Evolutionary conservation across 1,140 invertebrate species (phyloP).

Genomic region (Drosophila pseudoananassae): DNA sequence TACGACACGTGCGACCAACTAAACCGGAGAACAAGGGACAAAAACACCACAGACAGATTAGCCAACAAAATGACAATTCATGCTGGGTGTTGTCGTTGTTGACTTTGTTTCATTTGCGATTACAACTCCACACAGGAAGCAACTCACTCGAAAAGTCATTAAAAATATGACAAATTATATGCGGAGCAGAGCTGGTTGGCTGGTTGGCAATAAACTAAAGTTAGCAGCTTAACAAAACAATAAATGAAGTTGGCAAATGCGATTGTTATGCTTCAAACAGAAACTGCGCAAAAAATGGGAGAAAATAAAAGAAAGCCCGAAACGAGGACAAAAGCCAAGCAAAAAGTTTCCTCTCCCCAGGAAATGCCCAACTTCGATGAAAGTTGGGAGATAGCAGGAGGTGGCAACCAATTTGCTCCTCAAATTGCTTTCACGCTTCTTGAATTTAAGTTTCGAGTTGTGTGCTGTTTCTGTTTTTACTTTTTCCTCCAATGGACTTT

Average conservation of each 20-base stretch:
- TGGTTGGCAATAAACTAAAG: constrained; percentile 76
- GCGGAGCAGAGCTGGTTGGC: constrained; percentile 22
- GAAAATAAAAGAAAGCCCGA: constrained; percentile 12
- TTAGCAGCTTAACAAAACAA: constrained; percentile 82
- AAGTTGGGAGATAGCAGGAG: constrained; percentile 59
- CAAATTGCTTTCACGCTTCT: constrained; percentile 64
- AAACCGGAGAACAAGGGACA: constrained; percentile 12
- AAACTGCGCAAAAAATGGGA: constrained; percentile 34
- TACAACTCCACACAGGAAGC: constrained; percentile 48
- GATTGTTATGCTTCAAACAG: constrained; percentile 67
- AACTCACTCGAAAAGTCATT: constrained; percentile 75
- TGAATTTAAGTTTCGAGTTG: constrained; percentile 70
- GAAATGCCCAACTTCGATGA: constrained; percentile 67
- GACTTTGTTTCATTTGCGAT: constrained; percentile 62
- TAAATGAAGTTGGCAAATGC: constrained; percentile 81
- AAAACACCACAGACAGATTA: constrained; percentile 56
- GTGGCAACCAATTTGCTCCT: constrained; percentile 35
- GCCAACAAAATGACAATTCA: constrained; percentile 50
- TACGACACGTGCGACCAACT: constrained; percentile 53
- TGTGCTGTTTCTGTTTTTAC: constrained; percentile 27
- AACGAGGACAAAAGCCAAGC: constrained; percentile 21
- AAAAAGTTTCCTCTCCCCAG: constrained; percentile 45
- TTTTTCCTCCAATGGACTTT: constrained; percentile 51
- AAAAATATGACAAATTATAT: constrained; percentile 81
- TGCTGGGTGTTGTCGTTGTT: constrained; percentile 25